phyloP scores from a whole-genome alignment of 2,113 vertebrate species.

The Amia ocellicauda region DNA sequence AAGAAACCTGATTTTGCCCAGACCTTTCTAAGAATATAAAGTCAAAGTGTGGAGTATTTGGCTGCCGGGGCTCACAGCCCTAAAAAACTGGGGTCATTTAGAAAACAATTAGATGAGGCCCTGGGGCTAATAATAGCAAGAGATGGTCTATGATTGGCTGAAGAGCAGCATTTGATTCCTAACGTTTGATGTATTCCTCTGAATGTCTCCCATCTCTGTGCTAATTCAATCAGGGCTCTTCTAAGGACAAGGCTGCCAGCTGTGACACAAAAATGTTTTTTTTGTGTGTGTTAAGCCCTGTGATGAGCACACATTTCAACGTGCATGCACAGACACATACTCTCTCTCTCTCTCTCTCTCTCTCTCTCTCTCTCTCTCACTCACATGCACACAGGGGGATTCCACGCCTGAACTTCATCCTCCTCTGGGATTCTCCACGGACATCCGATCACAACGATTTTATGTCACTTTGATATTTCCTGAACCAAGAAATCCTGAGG shows the following conservation, averaged over 20 bases:
- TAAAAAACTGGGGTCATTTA: neutral
- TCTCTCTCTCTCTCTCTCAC: neutral
- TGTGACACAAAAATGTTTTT: neutral
- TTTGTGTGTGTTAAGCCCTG: no score
- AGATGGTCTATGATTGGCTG: neutral
- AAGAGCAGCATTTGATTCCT: neutral
- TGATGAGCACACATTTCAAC: neutral
- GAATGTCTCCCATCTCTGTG: neutral
- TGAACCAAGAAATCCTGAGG: neutral
- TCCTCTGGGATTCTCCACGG: neutral
- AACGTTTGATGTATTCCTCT: neutral
- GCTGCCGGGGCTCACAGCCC: neutral
- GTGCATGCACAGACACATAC: neutral
- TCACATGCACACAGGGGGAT: neutral
- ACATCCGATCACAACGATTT: neutral
- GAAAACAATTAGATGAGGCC: neutral
- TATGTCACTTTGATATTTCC: conserved; percentile 3
- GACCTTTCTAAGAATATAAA: neutral
- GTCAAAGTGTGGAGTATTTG: neutral
- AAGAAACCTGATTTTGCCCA: no score
- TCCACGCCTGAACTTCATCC: neutral
- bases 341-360: neutral
- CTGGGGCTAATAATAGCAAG: neutral
- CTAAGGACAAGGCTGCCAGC: neutral
- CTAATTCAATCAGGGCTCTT: neutral